These are phyloP conservation scores for Phataginus tricuspis DNA, from an alignment of 2,797 vertebrate species.

Conservation along the genomic window DNA sequence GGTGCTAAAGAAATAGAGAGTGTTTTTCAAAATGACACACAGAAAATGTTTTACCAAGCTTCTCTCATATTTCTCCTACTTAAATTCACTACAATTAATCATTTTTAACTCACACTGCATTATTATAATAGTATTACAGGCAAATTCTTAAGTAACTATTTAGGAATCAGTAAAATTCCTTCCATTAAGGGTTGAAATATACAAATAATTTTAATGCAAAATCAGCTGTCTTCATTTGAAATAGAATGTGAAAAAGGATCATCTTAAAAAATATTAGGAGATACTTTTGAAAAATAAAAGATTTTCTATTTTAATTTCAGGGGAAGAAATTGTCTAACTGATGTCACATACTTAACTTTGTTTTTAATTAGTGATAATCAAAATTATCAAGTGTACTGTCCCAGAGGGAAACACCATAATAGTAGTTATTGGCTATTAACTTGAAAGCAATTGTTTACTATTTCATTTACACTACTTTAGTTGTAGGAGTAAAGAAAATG, in stretches of 20 bases:
- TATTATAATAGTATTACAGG: neutral
- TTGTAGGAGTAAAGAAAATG: neutral
- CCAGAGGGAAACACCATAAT: neutral
- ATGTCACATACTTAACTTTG: neutral
- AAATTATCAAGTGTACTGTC: constrained; percentile 35
- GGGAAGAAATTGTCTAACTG: neutral
- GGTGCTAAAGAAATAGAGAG: constrained; percentile 24
- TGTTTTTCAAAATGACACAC: constrained; percentile 26
- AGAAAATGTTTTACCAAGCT: neutral
- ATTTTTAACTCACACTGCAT: neutral
- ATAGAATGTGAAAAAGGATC: neutral
- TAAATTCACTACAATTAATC: neutral
- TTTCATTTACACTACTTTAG: constrained; percentile 7
- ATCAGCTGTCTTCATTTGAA: neutral
- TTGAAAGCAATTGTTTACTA: constrained; percentile 27
- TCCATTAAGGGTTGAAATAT: neutral
- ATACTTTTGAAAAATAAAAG: neutral
- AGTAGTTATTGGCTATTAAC: neutral
- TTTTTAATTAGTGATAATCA: constrained; percentile 28
- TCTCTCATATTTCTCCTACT: neutral
- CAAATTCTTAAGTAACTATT: constrained; percentile 22
- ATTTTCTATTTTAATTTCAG: constrained; percentile 13
- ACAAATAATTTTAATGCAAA: constrained; percentile 42
- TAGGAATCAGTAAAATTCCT: constrained; percentile 44
- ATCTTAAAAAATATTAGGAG: neutral